These are phyloP conservation scores for Apolygus lucorum DNA, from an alignment of 1,140 invertebrate genomes.

Conservation along the genomic window DNA sequence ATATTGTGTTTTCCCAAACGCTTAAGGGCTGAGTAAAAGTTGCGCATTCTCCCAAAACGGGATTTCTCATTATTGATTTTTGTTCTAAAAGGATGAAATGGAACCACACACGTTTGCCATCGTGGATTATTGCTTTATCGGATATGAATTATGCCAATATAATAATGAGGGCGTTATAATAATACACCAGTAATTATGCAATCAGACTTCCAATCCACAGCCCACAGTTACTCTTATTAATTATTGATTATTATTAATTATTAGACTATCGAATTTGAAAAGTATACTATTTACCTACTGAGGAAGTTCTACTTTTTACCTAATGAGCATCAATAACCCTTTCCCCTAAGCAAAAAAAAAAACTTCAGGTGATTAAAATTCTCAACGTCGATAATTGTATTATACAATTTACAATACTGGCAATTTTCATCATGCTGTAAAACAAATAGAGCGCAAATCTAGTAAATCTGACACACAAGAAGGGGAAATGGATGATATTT, in stretches of 20 bases:
- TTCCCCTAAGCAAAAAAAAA: background rate
- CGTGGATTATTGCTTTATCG: constrained; percentile 5
- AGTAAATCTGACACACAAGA: no score
- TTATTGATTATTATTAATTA: no score
- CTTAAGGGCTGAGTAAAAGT: background rate
- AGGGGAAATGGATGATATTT: no score
- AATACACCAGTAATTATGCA: background rate
- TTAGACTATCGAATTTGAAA: background rate
- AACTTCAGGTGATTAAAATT: background rate
- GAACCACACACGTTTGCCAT: background rate
- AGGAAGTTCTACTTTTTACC: no score
- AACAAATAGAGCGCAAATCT: no score
- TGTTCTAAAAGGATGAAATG: background rate
- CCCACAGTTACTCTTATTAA: background rate
- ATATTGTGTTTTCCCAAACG: background rate
- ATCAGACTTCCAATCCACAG: background rate
- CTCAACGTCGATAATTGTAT: background rate
- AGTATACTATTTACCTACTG: no score
- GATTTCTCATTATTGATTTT: background rate
- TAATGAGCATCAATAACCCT: background rate
- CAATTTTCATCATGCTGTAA: no score
- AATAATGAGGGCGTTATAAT: background rate
- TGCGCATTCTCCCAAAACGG: background rate
- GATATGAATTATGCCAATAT: background rate
- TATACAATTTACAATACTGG: no score